A percentile compares a stretch with the other conserved stretches of the same genome.
These are phyloP conservation scores for Pachyuromys duprasi DNA, from an alignment of 2,797 vertebrate species.

Conservation along the genomic window DNA sequence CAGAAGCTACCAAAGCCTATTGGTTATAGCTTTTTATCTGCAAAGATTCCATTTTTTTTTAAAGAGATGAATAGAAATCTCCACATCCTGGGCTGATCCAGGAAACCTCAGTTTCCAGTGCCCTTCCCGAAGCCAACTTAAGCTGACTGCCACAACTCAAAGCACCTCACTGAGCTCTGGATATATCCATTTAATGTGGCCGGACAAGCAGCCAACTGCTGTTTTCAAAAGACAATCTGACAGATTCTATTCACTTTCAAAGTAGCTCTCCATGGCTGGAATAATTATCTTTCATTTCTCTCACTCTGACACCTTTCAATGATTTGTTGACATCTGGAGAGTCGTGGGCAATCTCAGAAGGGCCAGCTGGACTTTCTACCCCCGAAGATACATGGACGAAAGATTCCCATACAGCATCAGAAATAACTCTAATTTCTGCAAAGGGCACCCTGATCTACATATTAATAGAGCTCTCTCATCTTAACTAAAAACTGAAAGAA, in stretches of 20 bases:
- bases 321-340: slow-evolving; percentile 89
- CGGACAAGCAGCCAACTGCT: slow-evolving; percentile 86
- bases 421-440: slow-evolving; percentile 88
- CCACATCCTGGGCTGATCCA: slow-evolving; percentile 20
- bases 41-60: slow-evolving; percentile 64
- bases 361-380: slow-evolving; percentile 88
- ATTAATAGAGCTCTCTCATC: slow-evolving; percentile 82
- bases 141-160: slow-evolving; percentile 78
- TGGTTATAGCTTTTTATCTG: slow-evolving; percentile 30
- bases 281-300: slow-evolving; percentile 89
- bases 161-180: slow-evolving; percentile 81
- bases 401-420: slow-evolving; percentile 88
- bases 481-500: slow-evolving; percentile 77
- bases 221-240: slow-evolving; percentile 88
- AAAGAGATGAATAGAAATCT: slow-evolving; percentile 67
- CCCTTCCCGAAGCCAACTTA: slow-evolving; percentile 75
- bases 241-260: slow-evolving; percentile 90
- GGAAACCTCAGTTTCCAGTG: slow-evolving; percentile 67
- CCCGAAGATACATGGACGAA: slow-evolving; percentile 86
- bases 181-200: slow-evolving; percentile 88
- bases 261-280: slow-evolving; percentile 87
- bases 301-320: slow-evolving; percentile 88
- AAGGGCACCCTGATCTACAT: slow-evolving; percentile 87
- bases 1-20: slow-evolving; percentile 60
- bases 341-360: slow-evolving; percentile 86